phyloP scores from a whole-genome alignment of 2,113 vertebrate species.

The Corydoras sp. region DNA sequence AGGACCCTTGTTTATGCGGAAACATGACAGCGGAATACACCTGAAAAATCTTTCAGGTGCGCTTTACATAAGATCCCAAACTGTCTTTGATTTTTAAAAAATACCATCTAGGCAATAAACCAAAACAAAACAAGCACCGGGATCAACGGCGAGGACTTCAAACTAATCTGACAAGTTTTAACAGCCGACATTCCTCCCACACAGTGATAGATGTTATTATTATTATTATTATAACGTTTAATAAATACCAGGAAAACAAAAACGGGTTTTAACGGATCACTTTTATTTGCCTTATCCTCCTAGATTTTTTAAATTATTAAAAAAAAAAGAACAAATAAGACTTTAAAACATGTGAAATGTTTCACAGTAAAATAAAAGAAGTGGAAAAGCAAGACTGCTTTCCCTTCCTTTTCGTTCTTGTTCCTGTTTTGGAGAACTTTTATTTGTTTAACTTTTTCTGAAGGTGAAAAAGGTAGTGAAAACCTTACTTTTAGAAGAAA shows the following conservation, averaged over 20 bases:
- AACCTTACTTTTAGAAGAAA: slow-evolving; percentile 1
- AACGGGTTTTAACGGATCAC: too few species aligned
- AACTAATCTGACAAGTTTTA: too few species aligned
- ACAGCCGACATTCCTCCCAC: too few species aligned
- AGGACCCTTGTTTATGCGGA: neutral
- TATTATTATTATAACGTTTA: too few species aligned
- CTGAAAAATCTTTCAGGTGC: neutral
- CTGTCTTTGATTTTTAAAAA: neutral
- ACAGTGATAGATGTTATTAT: too few species aligned
- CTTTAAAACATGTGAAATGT: too few species aligned
- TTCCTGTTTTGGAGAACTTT: neutral
- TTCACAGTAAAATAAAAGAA: neutral
- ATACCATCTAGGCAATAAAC: neutral
- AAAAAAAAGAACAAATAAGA: too few species aligned
- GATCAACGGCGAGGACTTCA: too few species aligned
- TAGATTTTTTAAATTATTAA: too few species aligned
- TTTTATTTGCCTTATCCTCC: too few species aligned
- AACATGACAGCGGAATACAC: slow-evolving; percentile 3
- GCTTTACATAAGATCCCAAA: neutral
- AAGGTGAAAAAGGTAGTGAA: slow-evolving; percentile 12
- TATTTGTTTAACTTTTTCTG: neutral
- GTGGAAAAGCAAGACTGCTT: neutral
- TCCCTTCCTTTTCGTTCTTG: slow-evolving; percentile 6
- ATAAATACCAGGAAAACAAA: too few species aligned
- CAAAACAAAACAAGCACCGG: neutral